A percentile compares a stretch with the other conserved stretches of the same genome.
Evolutionary conservation across 2,888 invertebrate species (phyloP).

Genomic region (Hybos culiciformis): DNA sequence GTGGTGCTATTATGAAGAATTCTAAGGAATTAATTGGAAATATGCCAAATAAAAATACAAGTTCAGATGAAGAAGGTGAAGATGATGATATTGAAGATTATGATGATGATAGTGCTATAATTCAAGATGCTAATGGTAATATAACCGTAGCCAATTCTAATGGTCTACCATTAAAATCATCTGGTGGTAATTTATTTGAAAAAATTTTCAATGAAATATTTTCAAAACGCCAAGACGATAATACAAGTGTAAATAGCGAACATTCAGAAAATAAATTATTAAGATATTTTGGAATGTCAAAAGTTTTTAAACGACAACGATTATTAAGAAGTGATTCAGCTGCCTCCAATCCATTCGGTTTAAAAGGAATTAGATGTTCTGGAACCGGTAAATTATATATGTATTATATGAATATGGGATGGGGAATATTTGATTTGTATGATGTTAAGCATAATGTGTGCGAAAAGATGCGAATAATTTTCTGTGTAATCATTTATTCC

Average conservation of each 20-base stretch:
- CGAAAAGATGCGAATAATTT: no score
- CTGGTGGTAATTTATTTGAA: slow-evolving; percentile 10
- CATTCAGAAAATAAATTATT: slow-evolving; percentile 6
- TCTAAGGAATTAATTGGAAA: no score
- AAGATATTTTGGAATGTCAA: slow-evolving; percentile 12
- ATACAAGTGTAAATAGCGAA: background rate
- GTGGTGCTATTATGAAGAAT: background rate
- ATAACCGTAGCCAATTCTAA: background rate
- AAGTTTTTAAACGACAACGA: slow-evolving; percentile 8
- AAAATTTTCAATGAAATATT: slow-evolving; percentile 13
- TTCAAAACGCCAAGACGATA: slow-evolving; percentile 6
- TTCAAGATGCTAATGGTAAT: slow-evolving; percentile 6
- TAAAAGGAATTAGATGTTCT: slow-evolving; percentile 33
- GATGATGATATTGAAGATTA: slow-evolving; percentile 1
- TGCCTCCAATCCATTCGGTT: slow-evolving; percentile 19
- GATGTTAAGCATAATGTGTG: no score
- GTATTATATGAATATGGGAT: slow-evolving; percentile 12
- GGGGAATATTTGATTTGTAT: slow-evolving; percentile 5
- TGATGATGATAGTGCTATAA: background rate
- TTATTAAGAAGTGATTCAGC: slow-evolving; percentile 9
- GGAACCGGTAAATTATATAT: slow-evolving; percentile 29
- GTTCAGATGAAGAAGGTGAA: slow-evolving; percentile 11
- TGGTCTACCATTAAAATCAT: background rate
- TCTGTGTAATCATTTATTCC: no score
- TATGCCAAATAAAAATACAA: slow-evolving; percentile 2